These are phyloP conservation scores for Phortica variegata DNA, from an alignment of 1,140 invertebrate species.

Conservation along the genomic window DNA sequence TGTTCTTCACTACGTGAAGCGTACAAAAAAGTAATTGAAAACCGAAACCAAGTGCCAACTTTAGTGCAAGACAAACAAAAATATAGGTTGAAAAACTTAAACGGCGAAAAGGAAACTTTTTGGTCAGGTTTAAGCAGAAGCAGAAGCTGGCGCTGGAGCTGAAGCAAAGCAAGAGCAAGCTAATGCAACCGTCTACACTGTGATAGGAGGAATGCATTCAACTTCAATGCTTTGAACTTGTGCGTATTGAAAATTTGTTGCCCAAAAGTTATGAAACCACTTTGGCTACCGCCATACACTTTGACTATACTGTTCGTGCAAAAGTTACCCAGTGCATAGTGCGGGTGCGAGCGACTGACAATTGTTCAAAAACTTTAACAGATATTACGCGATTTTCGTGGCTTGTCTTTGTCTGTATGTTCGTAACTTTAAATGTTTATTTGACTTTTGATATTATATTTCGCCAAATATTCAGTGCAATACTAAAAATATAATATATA, in stretches of 20 bases:
- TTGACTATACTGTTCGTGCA: constrained; percentile 2
- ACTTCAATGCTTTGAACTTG: constrained; percentile 4
- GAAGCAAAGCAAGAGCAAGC: not conserved
- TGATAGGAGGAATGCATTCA: constrained; percentile 15
- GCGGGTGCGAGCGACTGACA: too few relatives aligned
- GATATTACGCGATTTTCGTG: too few relatives aligned
- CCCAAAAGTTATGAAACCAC: constrained; percentile 31
- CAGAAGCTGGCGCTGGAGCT: not conserved
- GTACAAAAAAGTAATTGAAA: too few relatives aligned
- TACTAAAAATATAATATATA: too few relatives aligned
- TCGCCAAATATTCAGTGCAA: too few relatives aligned
- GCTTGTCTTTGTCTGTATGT: too few relatives aligned
- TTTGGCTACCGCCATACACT: constrained; percentile 14
- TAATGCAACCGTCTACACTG: constrained; percentile 2
- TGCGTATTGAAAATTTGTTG: constrained; percentile 27
- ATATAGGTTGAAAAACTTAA: not conserved
- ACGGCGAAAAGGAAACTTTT: not conserved
- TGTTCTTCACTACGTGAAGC: too few relatives aligned
- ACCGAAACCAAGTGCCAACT: not conserved
- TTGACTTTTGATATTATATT: too few relatives aligned
- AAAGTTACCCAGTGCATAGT: constrained; percentile 11
- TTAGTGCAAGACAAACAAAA: not conserved
- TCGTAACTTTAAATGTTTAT: not conserved
- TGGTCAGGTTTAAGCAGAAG: too few relatives aligned
- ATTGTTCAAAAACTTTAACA: too few relatives aligned